phyloP scores from a whole-genome alignment of 30 jellyfish, hydroid and myxozoan species.

The Aurelia sp. region DNA sequence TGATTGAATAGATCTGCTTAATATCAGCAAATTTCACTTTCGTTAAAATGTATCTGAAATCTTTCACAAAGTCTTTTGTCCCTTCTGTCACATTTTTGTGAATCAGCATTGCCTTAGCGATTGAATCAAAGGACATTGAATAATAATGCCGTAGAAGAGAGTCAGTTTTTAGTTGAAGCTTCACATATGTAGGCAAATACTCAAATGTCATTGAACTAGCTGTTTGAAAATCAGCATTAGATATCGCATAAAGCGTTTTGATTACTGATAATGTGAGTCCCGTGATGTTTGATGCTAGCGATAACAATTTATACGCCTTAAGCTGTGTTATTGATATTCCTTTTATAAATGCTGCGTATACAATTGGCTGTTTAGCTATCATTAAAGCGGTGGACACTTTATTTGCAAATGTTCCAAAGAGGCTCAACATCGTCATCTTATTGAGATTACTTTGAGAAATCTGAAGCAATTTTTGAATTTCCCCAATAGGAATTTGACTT shows the following conservation, averaged over 20 bases:
- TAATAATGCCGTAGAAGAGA: neutral
- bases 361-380: slow-evolving; percentile 29
- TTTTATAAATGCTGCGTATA: slow-evolving; percentile 18
- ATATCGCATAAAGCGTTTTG: neutral
- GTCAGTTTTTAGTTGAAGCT: neutral
- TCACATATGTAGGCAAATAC: slow-evolving; percentile 19
- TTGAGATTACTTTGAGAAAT: neutral
- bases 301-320: neutral
- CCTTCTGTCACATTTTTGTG: slow-evolving; percentile 37
- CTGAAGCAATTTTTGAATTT: neutral
- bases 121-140: slow-evolving; percentile 40
- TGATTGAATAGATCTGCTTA: neutral
- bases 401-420: neutral
- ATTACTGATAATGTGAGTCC: slow-evolving; percentile 21
- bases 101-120: slow-evolving; percentile 19
- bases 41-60: neutral
- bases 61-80: slow-evolving; percentile 22
- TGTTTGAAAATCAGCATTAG: neutral
- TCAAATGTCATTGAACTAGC: slow-evolving; percentile 8
- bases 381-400: neutral
- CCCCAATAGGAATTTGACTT: neutral
- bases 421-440: neutral
- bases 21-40: neutral
- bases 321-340: slow-evolving; percentile 27
- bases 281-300: slow-evolving; percentile 7